Evolutionary conservation across 2,797 vertebrate species (phyloP).

Genomic region (Toxotes lorentzi): DNA sequence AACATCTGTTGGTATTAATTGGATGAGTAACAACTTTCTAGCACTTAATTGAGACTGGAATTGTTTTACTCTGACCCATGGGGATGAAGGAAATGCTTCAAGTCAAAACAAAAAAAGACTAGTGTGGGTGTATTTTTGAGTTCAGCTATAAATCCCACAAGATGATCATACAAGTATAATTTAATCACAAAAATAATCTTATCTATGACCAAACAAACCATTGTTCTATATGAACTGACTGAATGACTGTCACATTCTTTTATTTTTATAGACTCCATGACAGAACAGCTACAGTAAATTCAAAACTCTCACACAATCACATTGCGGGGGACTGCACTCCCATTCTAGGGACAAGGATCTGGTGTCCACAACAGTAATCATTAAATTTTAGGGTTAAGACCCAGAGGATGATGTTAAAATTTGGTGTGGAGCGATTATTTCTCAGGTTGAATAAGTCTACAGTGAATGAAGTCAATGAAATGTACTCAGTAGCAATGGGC

Average conservation of each 20-base stretch:
- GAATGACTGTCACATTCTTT: background rate
- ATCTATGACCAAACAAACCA: background rate
- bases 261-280: background rate
- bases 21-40: background rate
- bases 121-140: background rate
- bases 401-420: no score
- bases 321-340: background rate
- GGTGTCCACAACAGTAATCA: background rate
- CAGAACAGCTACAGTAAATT: background rate
- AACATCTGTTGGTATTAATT: background rate
- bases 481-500: background rate
- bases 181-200: background rate
- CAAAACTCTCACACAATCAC: background rate
- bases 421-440: background rate
- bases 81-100: background rate
- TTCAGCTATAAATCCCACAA: slow-evolving; percentile 18
- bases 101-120: background rate
- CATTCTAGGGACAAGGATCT: no score
- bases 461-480: background rate
- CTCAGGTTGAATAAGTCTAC: background rate
- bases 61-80: background rate
- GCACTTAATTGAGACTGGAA: background rate
- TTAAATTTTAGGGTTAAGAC: background rate
- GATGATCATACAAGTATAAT: background rate
- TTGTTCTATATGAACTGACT: background rate